Conservation (phyloP, 1,140 invertebrate genomes). For the Zaprionus camerounensis region DNA sequence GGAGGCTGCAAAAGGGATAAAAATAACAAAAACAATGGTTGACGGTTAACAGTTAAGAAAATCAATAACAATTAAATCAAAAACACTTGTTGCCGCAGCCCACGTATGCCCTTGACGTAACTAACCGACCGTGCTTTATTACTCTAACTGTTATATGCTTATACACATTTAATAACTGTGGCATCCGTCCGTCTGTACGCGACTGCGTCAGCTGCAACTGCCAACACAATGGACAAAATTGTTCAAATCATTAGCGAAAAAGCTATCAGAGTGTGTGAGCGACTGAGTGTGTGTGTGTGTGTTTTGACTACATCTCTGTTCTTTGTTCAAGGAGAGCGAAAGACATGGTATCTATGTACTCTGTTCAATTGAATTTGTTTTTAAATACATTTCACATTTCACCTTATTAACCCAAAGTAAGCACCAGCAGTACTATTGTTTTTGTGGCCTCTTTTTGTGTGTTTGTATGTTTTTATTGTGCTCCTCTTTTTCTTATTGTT, state of each 20-base stretch:
- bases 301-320: constrained; percentile 42
- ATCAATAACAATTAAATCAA: constrained; percentile 68
- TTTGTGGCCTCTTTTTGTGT: constrained; percentile 16
- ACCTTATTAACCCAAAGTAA: constrained; percentile 59
- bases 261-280: neutral
- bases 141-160: constrained; percentile 21
- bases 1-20: constrained; percentile 13
- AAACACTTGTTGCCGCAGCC: constrained; percentile 65
- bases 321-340: constrained; percentile 43
- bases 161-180: constrained; percentile 62
- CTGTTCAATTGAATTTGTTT: constrained; percentile 43
- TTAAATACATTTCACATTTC: constrained; percentile 52
- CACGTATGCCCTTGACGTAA: constrained; percentile 2
- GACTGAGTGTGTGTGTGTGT: constrained; percentile 10
- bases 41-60: constrained; percentile 40
- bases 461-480: constrained; percentile 22
- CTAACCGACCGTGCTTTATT: neutral
- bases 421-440: constrained; percentile 20
- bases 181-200: constrained; percentile 49
- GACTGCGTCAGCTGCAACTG: constrained; percentile 34
- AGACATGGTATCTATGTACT: constrained; percentile 13
- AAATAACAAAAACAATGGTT: constrained; percentile 24
- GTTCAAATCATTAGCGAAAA: constrained; percentile 42
- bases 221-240: constrained; percentile 32
- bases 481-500: constrained; percentile 15